Evolutionary conservation across 2,113 vertebrate species (phyloP), one percentile per base, ranked within the genome.

Genomic region (Brachionichthys hirsutus): DNA sequence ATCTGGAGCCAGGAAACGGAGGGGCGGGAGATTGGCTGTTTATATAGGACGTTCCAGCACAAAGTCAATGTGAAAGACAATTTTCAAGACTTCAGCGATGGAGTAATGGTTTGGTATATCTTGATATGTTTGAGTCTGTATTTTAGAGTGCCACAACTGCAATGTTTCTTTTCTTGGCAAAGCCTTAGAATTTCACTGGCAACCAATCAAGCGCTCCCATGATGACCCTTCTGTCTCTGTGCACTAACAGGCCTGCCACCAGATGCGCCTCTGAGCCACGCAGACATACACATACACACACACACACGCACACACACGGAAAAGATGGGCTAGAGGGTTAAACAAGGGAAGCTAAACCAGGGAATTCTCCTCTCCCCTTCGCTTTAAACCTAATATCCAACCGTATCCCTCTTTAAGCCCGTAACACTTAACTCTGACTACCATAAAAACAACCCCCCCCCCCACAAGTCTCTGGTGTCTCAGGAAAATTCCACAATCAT

Each of bases 241-340:
- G 83, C 81, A 84, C 88, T 86, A 86, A 89, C 85, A 89, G 87
- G 85, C 86, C 83, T 89, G 80, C 85, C 84, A 87, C 86, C 87
- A 89, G 89, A 89, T 90, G 89, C 83, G 86, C 79, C 84, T 85
- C 81, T 85, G 81, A 88, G 82, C 80, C 75, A 71, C 69, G 75
- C 77, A 73, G 36, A 67, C 18, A 58, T 49, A 7, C 71, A 58
- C 8, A 63, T 43, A 38, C 65, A 54, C 73, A 63, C 58, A 70
- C 18, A 69, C 54, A 63, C 47, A 38, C 65, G 50, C 73, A 67
- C 58, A 70, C 18, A 72, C 54, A 30, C 24, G 57, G 34, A 75
- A 80, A 70, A 78, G 72, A 80, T 30, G 70, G 52, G 50, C 57
- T 57, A 80, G 55, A 67, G 82, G 56, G 75, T 82, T 62, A 66